Conservation (phyloP, 2,888 invertebrate species). For the Callyntrura guangdongensis region DNA sequence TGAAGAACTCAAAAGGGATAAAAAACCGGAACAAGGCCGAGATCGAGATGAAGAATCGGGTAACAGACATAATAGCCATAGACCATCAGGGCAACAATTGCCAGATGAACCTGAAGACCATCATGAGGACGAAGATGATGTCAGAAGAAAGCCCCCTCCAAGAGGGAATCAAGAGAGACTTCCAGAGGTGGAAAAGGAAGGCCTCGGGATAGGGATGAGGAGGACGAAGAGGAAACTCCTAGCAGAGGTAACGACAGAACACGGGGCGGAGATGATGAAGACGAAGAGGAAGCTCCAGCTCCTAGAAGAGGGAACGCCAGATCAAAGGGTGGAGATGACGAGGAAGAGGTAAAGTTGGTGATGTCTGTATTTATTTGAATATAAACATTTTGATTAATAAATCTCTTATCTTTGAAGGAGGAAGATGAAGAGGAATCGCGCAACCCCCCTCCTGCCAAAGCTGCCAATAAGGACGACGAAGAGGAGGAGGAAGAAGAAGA, state of each 20-base stretch:
- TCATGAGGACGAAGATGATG: slow-evolving; percentile 79
- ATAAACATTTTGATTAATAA: neutral
- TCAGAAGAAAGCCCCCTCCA: slow-evolving; percentile 63
- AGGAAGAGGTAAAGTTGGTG: slow-evolving; percentile 54
- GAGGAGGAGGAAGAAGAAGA: slow-evolving; percentile 78
- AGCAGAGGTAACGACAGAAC: too few relatives aligned
- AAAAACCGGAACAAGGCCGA: slow-evolving; percentile 12
- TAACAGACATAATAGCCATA: slow-evolving; percentile 43
- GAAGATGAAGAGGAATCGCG: slow-evolving; percentile 80
- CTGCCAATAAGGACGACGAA: slow-evolving; percentile 68
- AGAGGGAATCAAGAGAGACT: slow-evolving; percentile 62
- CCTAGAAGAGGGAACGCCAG: slow-evolving; percentile 15
- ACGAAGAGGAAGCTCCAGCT: slow-evolving; percentile 71
- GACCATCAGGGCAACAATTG: slow-evolving; percentile 44
- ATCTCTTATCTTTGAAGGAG: slow-evolving; percentile 48
- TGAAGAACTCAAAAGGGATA: slow-evolving; percentile 68
- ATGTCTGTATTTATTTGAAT: slow-evolving; percentile 10
- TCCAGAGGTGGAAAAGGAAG: slow-evolving; percentile 75
- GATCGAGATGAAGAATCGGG: neutral
- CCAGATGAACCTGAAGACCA: slow-evolving; percentile 65
- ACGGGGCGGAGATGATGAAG: slow-evolving; percentile 46
- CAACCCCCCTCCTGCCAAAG: slow-evolving; percentile 66
- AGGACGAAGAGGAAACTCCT: slow-evolving; percentile 75
- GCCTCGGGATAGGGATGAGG: slow-evolving; percentile 77
- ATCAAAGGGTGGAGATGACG: slow-evolving; percentile 42